Evolutionary conservation across 2,113 vertebrate species (phyloP), one percentile per base, ranked within the genome.

Genomic region (Pleuronectes platessa): DNA sequence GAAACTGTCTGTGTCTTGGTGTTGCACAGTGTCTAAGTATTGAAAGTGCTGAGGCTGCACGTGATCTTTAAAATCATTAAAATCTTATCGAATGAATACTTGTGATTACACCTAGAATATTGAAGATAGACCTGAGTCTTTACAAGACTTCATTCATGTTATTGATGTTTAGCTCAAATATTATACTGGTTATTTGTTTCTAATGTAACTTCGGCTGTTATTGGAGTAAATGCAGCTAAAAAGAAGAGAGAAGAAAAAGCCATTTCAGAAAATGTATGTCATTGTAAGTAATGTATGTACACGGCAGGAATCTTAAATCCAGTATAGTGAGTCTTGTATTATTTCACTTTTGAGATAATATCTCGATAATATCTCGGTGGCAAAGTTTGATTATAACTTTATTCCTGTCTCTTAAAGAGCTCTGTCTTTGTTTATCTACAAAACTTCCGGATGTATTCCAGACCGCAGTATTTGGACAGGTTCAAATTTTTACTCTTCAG

Each of bases 111-210:
- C 63, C 17, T 3, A n/a, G 0, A 56, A 61, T 42, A 20, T 27
- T 66, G 4, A 35, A 35, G 18, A 67, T 24, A 26, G 59, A 76
- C 51, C 64, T 65, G 53, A 70, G 27, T 53, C 24, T 76, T 54
- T 54, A 20, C 2, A 60, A 24, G 37, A 40, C n/a, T 64, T 15
- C 15, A 21, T 55, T 54, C 23, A 77, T 3, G 26, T 3, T 31
- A n/a, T 42, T 6, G 15, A 26, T 37, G 18, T 49, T 64, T 12
- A 61, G 23, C 24, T 56, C 53, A 31, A 24, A 60, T 10, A 55
- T 74, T 54, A 59, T 4, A 49, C 4, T 18, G 15, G 3, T 49
- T 18, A 7, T 18, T 51, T 18, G 5, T 51, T 18, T 51, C 14
- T 31, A 7, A 31, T 31, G 31, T 7, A 31, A 7, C 5, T 31